Evolutionary conservation across 2,113 vertebrate species (phyloP), one percentile per base, ranked within the genome.

Genomic region (Epinephelus cyanopodus): DNA sequence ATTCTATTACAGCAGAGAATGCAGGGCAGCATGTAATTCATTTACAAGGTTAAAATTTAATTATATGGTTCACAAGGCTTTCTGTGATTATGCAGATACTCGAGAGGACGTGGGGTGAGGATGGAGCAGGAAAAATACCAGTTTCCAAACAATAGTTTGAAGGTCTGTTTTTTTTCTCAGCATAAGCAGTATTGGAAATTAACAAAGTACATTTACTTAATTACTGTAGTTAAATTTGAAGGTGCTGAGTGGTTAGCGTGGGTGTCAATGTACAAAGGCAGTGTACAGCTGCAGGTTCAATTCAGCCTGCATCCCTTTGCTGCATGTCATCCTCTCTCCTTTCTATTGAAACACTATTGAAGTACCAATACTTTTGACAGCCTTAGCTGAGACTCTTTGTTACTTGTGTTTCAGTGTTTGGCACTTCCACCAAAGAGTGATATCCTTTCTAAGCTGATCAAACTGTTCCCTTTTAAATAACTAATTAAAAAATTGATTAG

Each of bases 11-110:
- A 3, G 3, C 6, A 2, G 18, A 48, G 25, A 18, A 45, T 54
- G 11, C 47, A 29, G 29, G 12, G n/a, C 60, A 8, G 25, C 48
- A 18, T 65, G 66, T 53, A 1, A 42, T 37, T 80, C 1, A 52
- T 19, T 68, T 29, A 45, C 21, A 68, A 60, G n/a, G 48, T 37
- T 57, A 70, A 64, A 21, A 63, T 53, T 63, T 50, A 13, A n/a
- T 45, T 33, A 33, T 39, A 9, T 50, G 23, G 12, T 19, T 47
- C 33, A 60, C 29, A 70, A 69, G 15, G 42, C 11, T 37, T 17
- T 52, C 14, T 52, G 21, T 57, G n/a, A 48, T 27, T 11, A 14
- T 33, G 15, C 23, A 25, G 60, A 58, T 9, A 12, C 8, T 68
- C 2, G 2, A 66, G 18, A 65, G 11, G 18, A 57, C 45, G 10